phyloP scores from a whole-genome alignment of 1,140 invertebrate genomes.

The Tetraneura akinire region DNA sequence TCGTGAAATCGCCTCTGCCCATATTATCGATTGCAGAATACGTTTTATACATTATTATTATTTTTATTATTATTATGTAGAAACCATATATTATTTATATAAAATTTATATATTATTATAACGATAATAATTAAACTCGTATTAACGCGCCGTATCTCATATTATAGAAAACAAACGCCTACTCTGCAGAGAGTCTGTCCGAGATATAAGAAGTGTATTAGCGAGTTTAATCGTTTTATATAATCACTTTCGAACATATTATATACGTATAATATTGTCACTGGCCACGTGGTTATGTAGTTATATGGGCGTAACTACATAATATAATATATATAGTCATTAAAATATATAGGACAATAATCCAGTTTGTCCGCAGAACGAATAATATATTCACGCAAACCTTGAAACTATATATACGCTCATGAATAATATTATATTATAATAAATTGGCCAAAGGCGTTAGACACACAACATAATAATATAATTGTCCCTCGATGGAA shows the following conservation, averaged over 20 bases:
- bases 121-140: neutral
- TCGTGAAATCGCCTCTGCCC: too few relatives aligned
- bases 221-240: neutral
- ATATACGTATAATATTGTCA: neutral
- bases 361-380: slow-evolving; percentile 12
- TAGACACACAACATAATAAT: too few relatives aligned
- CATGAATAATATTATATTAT: neutral
- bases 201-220: neutral
- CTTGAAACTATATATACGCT: neutral
- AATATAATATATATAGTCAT: neutral
- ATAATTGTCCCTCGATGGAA: too few relatives aligned
- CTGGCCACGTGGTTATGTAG: too few relatives aligned
- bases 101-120: neutral
- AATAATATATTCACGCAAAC: too few relatives aligned
- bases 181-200: neutral
- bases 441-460: slow-evolving; percentile 9
- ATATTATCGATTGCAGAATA: too few relatives aligned
- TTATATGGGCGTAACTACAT: too few relatives aligned
- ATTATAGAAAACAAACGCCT: too few relatives aligned
- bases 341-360: neutral
- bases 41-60: too few relatives aligned
- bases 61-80: too few relatives aligned
- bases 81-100: too few relatives aligned
- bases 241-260: slow-evolving; percentile 27
- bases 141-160: too few relatives aligned